phyloP scores from a whole-genome alignment of 1,140 invertebrate genomes.

The Pseudomyrmex pallidus region DNA sequence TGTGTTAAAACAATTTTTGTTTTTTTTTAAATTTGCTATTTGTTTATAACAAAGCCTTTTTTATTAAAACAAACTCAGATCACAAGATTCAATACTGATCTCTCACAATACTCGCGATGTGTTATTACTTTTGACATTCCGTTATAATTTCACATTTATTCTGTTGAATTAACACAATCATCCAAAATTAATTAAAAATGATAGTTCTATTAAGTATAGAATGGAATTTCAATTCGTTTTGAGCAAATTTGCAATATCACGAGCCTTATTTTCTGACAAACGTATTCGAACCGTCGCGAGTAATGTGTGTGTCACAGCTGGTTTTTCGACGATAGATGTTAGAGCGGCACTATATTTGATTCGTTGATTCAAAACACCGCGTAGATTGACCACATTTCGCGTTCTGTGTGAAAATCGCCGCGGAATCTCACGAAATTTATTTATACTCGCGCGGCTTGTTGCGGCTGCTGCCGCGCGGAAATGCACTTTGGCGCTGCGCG shows the following conservation, averaged over 20 bases:
- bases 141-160: neutral
- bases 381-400: conserved; percentile 36
- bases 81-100: neutral
- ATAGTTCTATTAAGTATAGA: neutral
- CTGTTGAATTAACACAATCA: too few relatives aligned
- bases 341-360: neutral
- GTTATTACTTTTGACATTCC: neutral
- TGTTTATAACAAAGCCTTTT: too few relatives aligned
- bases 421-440: conserved; percentile 41
- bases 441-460: conserved; percentile 20
- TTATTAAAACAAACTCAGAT: too few relatives aligned
- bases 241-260: neutral
- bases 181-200: neutral
- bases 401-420: neutral
- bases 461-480: conserved; percentile 19
- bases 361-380: conserved; percentile 13
- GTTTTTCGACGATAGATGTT: conserved; percentile 11
- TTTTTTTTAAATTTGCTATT: too few relatives aligned
- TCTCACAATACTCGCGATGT: too few relatives aligned
- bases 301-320: too few relatives aligned
- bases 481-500: conserved; percentile 22
- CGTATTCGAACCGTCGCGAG: neutral
- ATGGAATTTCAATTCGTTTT: neutral
- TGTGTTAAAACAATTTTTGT: too few relatives aligned
- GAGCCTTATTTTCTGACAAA: neutral